Base-by-base conservation (phyloP, 2,797 vertebrate species). In the Danio kyathit region DNA sequence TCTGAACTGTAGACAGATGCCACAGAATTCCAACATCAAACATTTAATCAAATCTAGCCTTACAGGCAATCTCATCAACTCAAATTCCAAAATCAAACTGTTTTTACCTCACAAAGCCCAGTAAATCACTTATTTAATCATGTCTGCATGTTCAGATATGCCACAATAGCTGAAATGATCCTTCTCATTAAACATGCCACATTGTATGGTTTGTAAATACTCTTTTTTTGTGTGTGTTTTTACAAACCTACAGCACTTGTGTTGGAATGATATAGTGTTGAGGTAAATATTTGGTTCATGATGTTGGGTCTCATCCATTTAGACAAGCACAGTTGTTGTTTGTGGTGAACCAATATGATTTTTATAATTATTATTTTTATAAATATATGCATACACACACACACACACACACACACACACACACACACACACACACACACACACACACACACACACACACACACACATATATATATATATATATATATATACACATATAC, bases 1-100 rank as follows among this genome's bases (percentile, higher is more conserved):
- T 73, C 64, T n/a, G 12, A 83, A 59, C 56, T 67, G 48, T 44
- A 67, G 52, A 59, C 72, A 52, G 46, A 79, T 83, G 67, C 77
- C 74, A 40, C 4, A 63, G 49, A 41, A 48, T 0, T 78, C 49
- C 29, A 43, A 65, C 60, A 72, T 69, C 40, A 71, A 56, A 63
- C 13, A 51, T 78, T 46, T 54, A 51, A 83, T 73, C 29, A 82
- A 57, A 72, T 82, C 40, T 66, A 54, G 16, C 49, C 74, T 56
- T 73, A 40, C 14, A 57, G 52, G 52, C 75, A 72, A 48, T 77
- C 67, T 43, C 70, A 74, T 77, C 49, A 41, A 48, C 71, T 71
- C 43, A n/a, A 38, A 19, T 38, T 70, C 60, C 57, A 71, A 59
- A 70, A 69, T 76, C 56, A 73, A 71, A 40, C n/a, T 8, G 29